Evolutionary conservation across 2,888 invertebrate species (phyloP), one percentile per base, ranked within the genome.

Genomic region (Caenorhabditis doughertyi): DNA sequence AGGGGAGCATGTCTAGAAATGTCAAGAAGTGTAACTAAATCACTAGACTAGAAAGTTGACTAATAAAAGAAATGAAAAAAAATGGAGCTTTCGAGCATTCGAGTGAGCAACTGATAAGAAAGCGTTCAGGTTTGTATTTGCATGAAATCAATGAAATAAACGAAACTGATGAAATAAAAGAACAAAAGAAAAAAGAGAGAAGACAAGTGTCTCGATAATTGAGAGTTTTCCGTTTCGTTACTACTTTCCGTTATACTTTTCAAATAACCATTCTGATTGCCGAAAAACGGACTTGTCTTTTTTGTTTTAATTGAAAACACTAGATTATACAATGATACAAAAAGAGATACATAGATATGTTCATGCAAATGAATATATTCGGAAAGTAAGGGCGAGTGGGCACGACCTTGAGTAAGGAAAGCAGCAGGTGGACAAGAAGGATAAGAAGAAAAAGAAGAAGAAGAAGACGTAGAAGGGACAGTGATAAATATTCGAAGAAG

Each of bases 401-500:
- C 27, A 49, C 67, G 74, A 76, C 74, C 74, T 76, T 76, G 74
- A 67, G 74, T 65, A 39, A 47, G 58, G 74, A 49, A 76, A 67
- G 74, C 74, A 67, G 74, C 44, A 53, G 65, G 76, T 51, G 60
- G 60, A 68, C 65, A 39, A n/a, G n/a, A n/a, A n/a, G n/a, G n/a
- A n/a, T n/a, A n/a, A n/a, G n/a, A n/a, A n/a, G n/a, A n/a, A n/a
- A 29, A 32, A 32, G 32, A 32, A 4, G 58, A 55, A 55, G 56
- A 47, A 51, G 73, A 49, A 8, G 35, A 32, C 32, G 35, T 3
- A 51, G 29, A 51, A 35, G 65, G 32, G 51, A 58, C 35, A 68
- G 77, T 68, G 77, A 77, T 77, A 77, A 70, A 77, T 68, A 77
- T 68, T 68, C 62, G 68, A 44, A 68, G 35, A 58, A 65, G 60